Base-by-base conservation (phyloP, 2,888 invertebrate genomes). In the Troides helena region DNA sequence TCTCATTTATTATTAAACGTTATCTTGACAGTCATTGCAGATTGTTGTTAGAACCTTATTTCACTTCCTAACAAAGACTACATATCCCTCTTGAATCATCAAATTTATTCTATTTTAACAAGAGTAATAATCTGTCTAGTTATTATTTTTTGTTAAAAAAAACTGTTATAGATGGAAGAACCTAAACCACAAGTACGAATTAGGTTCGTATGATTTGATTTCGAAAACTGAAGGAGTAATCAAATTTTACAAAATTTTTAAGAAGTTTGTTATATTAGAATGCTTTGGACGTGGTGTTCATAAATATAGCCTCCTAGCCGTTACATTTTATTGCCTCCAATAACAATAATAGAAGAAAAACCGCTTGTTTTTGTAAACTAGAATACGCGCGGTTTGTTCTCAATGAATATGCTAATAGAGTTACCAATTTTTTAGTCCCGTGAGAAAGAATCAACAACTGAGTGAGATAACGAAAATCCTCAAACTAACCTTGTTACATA, bases 331-430 rank as follows among this genome's bases (percentile, higher is more conserved):
- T 58, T 17, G 21, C 56, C n/a, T 25, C 50, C 58, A 59, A 25
- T 12, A 57, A 30, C 7, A 57, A 39, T 17, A 6, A 65, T 10
- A 65, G 61, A 57, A 50, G 25, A 67, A 39, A 71, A 71, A 72
- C 68, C 58, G 68, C 61, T 73, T 73, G 71, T 72, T 73, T 73
- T 71, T 73, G 69, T 67, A 63, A 75, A 75, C 75, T 71, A 69
- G 75, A 74, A 73, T 73, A 61, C 59, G 83, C 83, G 86, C 80
- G 87, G 86, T 88, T 87, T 83, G 81, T 82, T 74, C 78, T 79
- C 78, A 81, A 81, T 81, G 86, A 86, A 89, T 89, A 88, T 82
- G 86, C 89, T 88, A 88, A 81, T 81, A 82, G 82, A 84, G 82
- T 84, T 85, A 85, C 85, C 87, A 85, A 87, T 85, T 84, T 83